Evolutionary conservation across 2,888 invertebrate species (phyloP).

Genomic region (Tenthredo amoena): DNA sequence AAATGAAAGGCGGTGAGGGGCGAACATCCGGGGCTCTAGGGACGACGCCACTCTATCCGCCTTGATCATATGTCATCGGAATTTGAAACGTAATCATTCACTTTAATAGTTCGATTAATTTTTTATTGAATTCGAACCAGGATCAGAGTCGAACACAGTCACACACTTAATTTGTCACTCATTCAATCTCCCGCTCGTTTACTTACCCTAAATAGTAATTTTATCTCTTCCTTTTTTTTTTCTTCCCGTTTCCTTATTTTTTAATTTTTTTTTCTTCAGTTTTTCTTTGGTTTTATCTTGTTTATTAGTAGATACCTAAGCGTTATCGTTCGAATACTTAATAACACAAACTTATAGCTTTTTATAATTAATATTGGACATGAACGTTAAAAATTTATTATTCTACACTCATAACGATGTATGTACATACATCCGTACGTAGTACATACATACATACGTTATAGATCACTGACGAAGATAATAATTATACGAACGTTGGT

Average conservation of each 20-base stretch:
- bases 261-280: background rate
- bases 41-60: slow-evolving; percentile 52
- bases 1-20: slow-evolving; percentile 50
- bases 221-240: background rate
- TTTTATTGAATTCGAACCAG: background rate
- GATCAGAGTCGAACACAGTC: slow-evolving; percentile 25
- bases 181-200: background rate
- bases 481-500: background rate
- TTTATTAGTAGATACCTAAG: background rate
- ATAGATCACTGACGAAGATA: slow-evolving; percentile 5
- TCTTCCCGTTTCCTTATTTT: background rate
- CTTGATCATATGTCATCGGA: background rate
- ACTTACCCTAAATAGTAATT: background rate
- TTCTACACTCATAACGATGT: slow-evolving; percentile 27
- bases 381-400: slow-evolving; percentile 27
- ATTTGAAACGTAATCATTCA: background rate
- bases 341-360: background rate
- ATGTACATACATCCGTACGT: background rate
- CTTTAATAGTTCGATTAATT: background rate
- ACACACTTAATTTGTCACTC: background rate
- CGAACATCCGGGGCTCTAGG: slow-evolving; percentile 53
- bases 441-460: background rate
- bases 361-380: slow-evolving; percentile 32
- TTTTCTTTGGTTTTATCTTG: background rate
- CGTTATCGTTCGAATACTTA: slow-evolving; percentile 12